These are phyloP conservation scores for Sceliomorpha sp. DNA, from an alignment of 2,888 invertebrate species.

Conservation along the genomic window DNA sequence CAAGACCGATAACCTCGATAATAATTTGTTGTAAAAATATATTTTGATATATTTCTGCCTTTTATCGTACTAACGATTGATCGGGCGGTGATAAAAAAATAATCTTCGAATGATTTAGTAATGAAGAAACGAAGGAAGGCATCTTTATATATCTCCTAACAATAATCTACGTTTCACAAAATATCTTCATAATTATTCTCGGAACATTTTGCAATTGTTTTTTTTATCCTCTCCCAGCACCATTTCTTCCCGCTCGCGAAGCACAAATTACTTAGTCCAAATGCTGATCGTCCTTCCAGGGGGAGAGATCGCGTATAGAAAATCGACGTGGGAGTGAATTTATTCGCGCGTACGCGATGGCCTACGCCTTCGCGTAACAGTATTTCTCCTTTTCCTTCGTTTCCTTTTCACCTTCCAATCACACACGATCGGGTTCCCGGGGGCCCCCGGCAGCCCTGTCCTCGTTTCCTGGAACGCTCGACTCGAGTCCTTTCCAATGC, in stretches of 20 bases:
- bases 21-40: no score
- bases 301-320: slow-evolving; percentile 32
- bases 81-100: no score
- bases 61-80: no score
- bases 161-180: no score
- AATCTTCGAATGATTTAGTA: no score
- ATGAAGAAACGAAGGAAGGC: no score
- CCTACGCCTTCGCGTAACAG: slow-evolving; percentile 42
- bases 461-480: slow-evolving; percentile 14
- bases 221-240: slow-evolving; percentile 41
- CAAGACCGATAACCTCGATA: no score
- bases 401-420: slow-evolving; percentile 12
- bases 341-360: slow-evolving; percentile 50
- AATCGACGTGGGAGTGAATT: slow-evolving; percentile 50
- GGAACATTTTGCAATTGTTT: no score
- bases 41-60: no score
- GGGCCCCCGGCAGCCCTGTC: not conserved
- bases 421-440: slow-evolving; percentile 11
- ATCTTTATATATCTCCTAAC: no score
- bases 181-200: no score
- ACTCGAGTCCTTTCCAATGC: slow-evolving; percentile 36
- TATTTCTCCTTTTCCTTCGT: slow-evolving; percentile 37
- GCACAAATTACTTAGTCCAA: slow-evolving; percentile 53
- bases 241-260: no score
- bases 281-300: slow-evolving; percentile 50